Evolutionary conservation across 1,140 invertebrate species (phyloP).

Genomic region (Nasonia longicornis): DNA sequence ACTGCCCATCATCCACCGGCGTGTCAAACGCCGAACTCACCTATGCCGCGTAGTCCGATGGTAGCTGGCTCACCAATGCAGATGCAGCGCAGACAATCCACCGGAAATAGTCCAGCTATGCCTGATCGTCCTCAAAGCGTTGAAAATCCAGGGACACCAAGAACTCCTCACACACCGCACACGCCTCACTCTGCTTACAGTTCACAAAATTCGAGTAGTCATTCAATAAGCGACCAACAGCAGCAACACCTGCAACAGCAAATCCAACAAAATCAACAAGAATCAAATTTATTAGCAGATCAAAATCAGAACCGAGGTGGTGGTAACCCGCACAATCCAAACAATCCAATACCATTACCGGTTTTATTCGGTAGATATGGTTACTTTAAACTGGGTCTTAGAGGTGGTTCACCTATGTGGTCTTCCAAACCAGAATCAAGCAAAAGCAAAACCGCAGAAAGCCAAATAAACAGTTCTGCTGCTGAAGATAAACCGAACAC

Average conservation of each 20-base stretch:
- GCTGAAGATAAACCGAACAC: conserved; percentile 67
- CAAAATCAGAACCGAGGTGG: conserved; percentile 65
- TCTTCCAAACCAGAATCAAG: conserved; percentile 65
- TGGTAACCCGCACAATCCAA: conserved; percentile 69
- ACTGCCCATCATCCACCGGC: conserved; percentile 63
- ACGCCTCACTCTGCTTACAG: conserved; percentile 54
- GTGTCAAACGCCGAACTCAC: conserved; percentile 65
- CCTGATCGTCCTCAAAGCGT: conserved; percentile 72
- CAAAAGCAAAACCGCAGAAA: conserved; percentile 66
- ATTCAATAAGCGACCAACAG: conserved; percentile 59
- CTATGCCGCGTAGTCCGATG: conserved; percentile 72
- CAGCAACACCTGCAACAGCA: conserved; percentile 60
- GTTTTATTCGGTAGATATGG: conserved; percentile 68
- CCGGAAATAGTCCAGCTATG: conserved; percentile 71
- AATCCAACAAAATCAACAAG: conserved; percentile 51
- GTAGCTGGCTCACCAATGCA: conserved; percentile 70
- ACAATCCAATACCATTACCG: conserved; percentile 70
- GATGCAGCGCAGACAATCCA: conserved; percentile 70
- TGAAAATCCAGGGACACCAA: conserved; percentile 72
- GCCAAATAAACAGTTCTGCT: conserved; percentile 51
- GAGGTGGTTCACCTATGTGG: conserved; percentile 82
- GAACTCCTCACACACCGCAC: conserved; percentile 65
- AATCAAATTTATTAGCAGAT: conserved; percentile 50
- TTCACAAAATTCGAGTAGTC: conserved; percentile 57
- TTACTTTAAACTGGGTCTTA: conserved; percentile 75